Evolutionary conservation across 2,113 vertebrate species (phyloP), one percentile per base, ranked within the genome.

Genomic region (Eurystomus gularis): DNA sequence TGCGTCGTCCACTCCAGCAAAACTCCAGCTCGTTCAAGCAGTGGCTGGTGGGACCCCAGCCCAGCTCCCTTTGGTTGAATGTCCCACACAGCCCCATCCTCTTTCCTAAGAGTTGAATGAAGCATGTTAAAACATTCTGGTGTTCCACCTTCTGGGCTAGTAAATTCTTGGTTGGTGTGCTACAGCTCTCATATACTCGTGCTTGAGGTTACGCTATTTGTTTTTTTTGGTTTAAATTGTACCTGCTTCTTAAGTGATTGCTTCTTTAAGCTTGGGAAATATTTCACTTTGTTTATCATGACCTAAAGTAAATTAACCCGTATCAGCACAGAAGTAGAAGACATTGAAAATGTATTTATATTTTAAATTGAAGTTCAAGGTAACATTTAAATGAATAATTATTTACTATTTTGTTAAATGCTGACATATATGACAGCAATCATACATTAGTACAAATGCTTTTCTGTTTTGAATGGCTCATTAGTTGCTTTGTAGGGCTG

Each of bases 331-430:
- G 94, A 83, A 7, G 16, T 94, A 76, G 82, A 96, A 97, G 93
- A 84, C 70, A 77, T 73, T 89, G 75, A 72, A 93, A 96, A 97
- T 94, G 84, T 91, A 93, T 85, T 91, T 93, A 49, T 92, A 72
- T 95, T 73, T 95, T 89, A 94, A 98, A 96, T 96, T 96, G 97
- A 97, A 97, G 96, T 97, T 98, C 95, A 98, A 96, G 94, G 95
- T 96, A 98, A 97, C 89, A 91, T 97, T 97, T 96, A 95, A 97
- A 95, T 97, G 93, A 98, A 95, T 97, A 98, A 98, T 98, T 98
- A 98, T 98, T 98, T 98, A 97, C 87, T 95, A 71, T 97, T 98
- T 97, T 98, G 94, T 94, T 98, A 98, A 98, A 97, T 90, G 82
- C 86, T 97, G 95, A 96, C 92, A 51, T 96, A 70, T 88, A 93